These are phyloP conservation scores for Polylopha cassiicola DNA, from an alignment of 2,888 invertebrate species.

Conservation along the genomic window DNA sequence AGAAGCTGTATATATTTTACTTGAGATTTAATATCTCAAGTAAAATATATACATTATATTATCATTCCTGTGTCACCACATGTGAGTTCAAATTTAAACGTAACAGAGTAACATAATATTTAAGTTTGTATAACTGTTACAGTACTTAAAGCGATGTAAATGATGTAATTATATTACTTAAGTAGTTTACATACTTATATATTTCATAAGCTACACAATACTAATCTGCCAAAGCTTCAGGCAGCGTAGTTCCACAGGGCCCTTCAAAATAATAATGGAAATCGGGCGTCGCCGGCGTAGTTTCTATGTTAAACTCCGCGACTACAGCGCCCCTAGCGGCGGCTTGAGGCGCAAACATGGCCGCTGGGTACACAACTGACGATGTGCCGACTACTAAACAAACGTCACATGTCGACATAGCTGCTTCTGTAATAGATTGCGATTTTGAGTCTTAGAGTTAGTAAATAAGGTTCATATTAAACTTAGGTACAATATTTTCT, in stretches of 20 bases:
- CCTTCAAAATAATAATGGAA: slow-evolving; percentile 70
- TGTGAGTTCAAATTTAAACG: no score
- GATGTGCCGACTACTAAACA: slow-evolving; percentile 92
- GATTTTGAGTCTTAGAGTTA: background rate
- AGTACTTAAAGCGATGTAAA: slow-evolving; percentile 12
- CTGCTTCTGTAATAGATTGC: slow-evolving; percentile 63
- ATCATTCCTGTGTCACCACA: no score
- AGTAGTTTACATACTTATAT: slow-evolving; percentile 24
- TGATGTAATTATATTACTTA: slow-evolving; percentile 24
- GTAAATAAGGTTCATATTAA: slow-evolving; percentile 3
- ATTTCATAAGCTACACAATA: background rate
- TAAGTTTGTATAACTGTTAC: no score
- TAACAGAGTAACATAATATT: no score
- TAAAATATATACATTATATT: no score
- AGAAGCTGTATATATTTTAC: no score
- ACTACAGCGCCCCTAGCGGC: slow-evolving; percentile 79
- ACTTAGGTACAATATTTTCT: no score
- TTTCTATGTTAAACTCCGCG: slow-evolving; percentile 70
- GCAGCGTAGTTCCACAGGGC: slow-evolving; percentile 62
- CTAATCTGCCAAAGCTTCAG: slow-evolving; percentile 50
- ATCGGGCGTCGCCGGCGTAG: slow-evolving; percentile 58
- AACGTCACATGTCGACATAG: slow-evolving; percentile 83
- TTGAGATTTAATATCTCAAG: no score
- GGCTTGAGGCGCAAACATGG: slow-evolving; percentile 89
- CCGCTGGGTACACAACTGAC: slow-evolving; percentile 91